Percentiles rank a stretch among this genome's conserved stretches.
phyloP scores from a whole-genome alignment of 2,797 vertebrate genomes.

The Falco peregrinus region DNA sequence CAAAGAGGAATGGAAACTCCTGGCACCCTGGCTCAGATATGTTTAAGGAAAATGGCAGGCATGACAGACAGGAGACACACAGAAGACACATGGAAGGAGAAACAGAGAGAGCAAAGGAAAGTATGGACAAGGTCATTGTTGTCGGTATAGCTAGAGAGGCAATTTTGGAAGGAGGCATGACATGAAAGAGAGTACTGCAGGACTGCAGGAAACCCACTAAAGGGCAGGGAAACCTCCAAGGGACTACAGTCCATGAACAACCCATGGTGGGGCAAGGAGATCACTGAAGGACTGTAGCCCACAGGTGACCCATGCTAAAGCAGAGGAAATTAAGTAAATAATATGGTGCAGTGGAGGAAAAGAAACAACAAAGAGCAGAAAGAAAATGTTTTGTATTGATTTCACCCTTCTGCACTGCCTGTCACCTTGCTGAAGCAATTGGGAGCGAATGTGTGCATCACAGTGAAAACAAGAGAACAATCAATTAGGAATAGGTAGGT shows the following conservation, averaged over 20 bases:
- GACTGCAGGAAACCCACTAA: not conserved
- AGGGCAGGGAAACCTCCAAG: not conserved
- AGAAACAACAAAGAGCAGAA: not conserved
- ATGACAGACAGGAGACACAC: rapidly evolving
- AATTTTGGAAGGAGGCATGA: not conserved
- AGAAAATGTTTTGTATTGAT: not conserved
- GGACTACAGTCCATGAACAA: not conserved
- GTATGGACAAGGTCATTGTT: rapidly evolving
- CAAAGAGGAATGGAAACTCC: not conserved
- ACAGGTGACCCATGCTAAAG: no score
- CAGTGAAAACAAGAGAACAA: not conserved
- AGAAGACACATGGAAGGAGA: not conserved
- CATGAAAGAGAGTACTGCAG: not conserved
- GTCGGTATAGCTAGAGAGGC: not conserved
- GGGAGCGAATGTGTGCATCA: not conserved
- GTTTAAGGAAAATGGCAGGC: not conserved
- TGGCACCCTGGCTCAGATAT: not conserved
- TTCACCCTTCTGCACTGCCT: not conserved
- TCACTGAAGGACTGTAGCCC: not conserved
- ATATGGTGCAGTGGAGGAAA: not conserved
- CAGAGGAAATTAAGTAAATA: not conserved
- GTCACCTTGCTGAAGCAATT: not conserved
- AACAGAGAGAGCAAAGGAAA: not conserved
- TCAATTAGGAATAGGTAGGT: not conserved
- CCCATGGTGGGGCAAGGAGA: not conserved